A percentile compares a stretch with the other conserved stretches of the same genome.
phyloP scores from a whole-genome alignment of 2,113 vertebrate genomes.

The Megalops atlanticus region DNA sequence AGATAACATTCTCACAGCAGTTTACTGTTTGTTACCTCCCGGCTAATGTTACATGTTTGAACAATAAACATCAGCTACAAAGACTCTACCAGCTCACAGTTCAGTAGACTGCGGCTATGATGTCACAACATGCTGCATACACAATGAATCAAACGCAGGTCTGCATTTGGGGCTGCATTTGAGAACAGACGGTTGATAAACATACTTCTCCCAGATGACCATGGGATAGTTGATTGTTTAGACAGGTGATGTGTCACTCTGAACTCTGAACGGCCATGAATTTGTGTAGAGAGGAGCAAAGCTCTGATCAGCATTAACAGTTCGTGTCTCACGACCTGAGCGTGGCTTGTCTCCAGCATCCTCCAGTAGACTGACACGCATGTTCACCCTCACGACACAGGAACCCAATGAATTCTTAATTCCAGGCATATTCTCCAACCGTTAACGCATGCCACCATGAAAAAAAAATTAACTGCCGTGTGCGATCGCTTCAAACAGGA shows the following conservation, averaged over 20 bases:
- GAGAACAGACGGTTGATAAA: no score
- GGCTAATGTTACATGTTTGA: not conserved
- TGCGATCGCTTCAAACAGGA: not conserved
- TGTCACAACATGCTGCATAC: no score
- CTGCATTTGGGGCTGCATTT: no score
- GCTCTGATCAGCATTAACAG: no score
- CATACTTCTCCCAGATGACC: not conserved
- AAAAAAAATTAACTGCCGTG: conserved; percentile 3
- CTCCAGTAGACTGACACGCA: not conserved
- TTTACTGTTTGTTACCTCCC: not conserved
- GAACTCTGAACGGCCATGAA: no score
- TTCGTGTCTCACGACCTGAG: no score
- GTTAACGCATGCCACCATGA: not conserved
- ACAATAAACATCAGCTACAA: no score
- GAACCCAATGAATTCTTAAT: not conserved
- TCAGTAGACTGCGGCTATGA: no score
- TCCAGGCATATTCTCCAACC: not conserved
- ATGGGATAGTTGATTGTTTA: not conserved
- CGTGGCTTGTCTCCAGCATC: no score
- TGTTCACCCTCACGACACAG: not conserved
- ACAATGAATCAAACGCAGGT: no score
- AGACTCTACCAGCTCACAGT: no score
- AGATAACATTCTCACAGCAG: not conserved
- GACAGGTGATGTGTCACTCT: not conserved
- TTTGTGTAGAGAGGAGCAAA: no score